Percentiles rank a stretch among this genome's conserved stretches.
phyloP scores from a whole-genome alignment of 2,888 invertebrate genomes.

The Pyrgus malvae region DNA sequence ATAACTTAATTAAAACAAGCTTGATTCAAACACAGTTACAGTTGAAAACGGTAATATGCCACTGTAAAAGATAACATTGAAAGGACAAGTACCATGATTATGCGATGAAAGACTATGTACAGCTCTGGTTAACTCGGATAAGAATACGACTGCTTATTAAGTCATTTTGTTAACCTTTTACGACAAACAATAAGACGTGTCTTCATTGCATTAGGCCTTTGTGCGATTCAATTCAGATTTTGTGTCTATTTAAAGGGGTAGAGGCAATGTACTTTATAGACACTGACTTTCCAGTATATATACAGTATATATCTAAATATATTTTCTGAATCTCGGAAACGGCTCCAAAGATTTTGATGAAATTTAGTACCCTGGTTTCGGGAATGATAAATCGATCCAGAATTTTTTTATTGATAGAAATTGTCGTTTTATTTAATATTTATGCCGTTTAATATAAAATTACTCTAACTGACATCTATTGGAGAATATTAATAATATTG shows the following conservation, averaged over 20 bases:
- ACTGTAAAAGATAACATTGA: conserved; percentile 7
- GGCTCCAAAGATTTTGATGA: too few relatives aligned
- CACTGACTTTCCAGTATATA: too few relatives aligned
- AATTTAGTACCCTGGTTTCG: too few relatives aligned
- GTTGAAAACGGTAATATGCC: conserved; percentile 15
- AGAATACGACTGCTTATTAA: conserved; percentile 12
- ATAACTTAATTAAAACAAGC: conserved; percentile 1
- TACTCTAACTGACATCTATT: too few relatives aligned
- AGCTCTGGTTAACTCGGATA: conserved; percentile 1
- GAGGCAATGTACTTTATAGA: background rate
- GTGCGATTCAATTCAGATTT: conserved; percentile 5
- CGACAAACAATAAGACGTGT: conserved; percentile 8
- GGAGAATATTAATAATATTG: too few relatives aligned
- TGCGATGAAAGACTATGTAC: conserved; percentile 9
- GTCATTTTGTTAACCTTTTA: conserved; percentile 19
- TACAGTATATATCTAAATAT: too few relatives aligned
- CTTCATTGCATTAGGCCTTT: background rate
- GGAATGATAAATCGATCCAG: too few relatives aligned
- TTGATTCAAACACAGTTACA: conserved; percentile 17
- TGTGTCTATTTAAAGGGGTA: background rate
- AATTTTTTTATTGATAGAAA: too few relatives aligned
- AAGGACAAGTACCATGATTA: conserved; percentile 14
- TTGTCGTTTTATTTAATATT: too few relatives aligned
- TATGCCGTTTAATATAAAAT: too few relatives aligned
- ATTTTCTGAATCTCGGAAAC: too few relatives aligned